Percentiles rank a stretch among this genome's conserved stretches.
phyloP scores from a whole-genome alignment of 2,888 invertebrate genomes.

The Ichneumoninae sp. region DNA sequence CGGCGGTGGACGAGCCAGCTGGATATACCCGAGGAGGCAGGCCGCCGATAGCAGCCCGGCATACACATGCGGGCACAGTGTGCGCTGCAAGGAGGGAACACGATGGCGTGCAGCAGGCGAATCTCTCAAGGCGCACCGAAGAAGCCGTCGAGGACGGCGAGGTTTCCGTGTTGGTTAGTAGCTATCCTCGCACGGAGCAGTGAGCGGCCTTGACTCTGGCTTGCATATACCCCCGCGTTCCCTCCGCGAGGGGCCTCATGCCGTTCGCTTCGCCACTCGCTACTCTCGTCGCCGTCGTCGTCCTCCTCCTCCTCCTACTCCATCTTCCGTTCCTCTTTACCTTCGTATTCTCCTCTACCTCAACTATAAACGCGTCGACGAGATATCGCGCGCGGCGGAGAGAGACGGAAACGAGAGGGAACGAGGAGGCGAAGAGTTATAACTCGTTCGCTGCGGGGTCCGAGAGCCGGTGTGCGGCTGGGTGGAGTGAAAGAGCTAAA shows the following conservation, averaged over 20 bases:
- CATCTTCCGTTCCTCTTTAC: constrained; percentile 43
- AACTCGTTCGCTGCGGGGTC: constrained; percentile 60
- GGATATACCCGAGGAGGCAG: neutral
- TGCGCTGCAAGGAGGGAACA: constrained; percentile 3
- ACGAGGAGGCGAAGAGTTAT: constrained; percentile 40
- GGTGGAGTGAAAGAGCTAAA: constrained; percentile 41
- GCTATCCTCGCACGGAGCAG: constrained; percentile 86
- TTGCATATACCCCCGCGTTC: constrained; percentile 65
- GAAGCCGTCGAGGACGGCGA: constrained; percentile 64
- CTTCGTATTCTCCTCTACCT: constrained; percentile 34
- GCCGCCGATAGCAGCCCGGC: neutral
- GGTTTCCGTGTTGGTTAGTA: constrained; percentile 82
- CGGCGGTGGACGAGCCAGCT: neutral
- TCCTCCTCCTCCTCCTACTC: constrained; percentile 57
- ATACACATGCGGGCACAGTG: neutral
- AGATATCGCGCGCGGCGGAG: constrained; percentile 5
- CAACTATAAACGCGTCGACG: constrained; percentile 29
- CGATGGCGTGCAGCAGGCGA: constrained; percentile 35
- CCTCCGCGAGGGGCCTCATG: constrained; percentile 64
- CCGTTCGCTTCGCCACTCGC: constrained; percentile 44
- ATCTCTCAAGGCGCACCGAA: constrained; percentile 1
- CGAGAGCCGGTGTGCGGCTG: constrained; percentile 3
- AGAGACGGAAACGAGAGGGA: constrained; percentile 10
- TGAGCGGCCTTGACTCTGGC: constrained; percentile 91
- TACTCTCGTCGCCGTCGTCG: constrained; percentile 57